Evolutionary conservation across 2,113 vertebrate genomes (phyloP).

Genomic region (Bostrychus sinensis): DNA sequence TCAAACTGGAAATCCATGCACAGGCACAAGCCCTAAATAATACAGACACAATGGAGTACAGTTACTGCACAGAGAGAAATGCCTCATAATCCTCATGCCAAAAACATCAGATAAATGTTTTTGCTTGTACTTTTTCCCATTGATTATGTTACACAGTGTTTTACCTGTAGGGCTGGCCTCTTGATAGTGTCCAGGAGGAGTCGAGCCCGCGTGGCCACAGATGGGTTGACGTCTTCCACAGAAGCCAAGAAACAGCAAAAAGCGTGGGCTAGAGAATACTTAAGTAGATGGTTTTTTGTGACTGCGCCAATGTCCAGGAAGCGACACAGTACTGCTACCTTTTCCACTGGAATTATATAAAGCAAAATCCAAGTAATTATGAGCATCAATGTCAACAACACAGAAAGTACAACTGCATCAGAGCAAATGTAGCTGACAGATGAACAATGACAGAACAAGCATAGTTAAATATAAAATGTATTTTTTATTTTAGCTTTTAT

Average conservation of each 20-base stretch:
- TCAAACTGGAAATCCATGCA: constrained; percentile 99
- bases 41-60: constrained; percentile 23
- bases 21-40: constrained; percentile 89
- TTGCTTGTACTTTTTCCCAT: not conserved
- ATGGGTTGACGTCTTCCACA: constrained; percentile 97
- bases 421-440: not conserved
- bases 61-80: not conserved
- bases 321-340: constrained; percentile 94
- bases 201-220: constrained; percentile 94
- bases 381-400: constrained; percentile 2
- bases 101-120: no score
- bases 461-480: not conserved
- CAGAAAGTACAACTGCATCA: not conserved
- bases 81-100: no score
- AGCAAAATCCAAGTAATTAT: not conserved
- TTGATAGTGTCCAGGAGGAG: constrained; percentile 96
- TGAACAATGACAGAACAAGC: not conserved
- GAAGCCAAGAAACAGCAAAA: constrained; percentile 98
- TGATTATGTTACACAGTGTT: not conserved
- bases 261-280: constrained; percentile 94
- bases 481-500: not conserved
- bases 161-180: constrained; percentile 92
- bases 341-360: constrained; percentile 86
- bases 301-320: constrained; percentile 97
- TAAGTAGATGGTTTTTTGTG: constrained; percentile 97